phyloP scores from a whole-genome alignment of 2,888 invertebrate genomes.

The Sarcophaga rosellei region DNA sequence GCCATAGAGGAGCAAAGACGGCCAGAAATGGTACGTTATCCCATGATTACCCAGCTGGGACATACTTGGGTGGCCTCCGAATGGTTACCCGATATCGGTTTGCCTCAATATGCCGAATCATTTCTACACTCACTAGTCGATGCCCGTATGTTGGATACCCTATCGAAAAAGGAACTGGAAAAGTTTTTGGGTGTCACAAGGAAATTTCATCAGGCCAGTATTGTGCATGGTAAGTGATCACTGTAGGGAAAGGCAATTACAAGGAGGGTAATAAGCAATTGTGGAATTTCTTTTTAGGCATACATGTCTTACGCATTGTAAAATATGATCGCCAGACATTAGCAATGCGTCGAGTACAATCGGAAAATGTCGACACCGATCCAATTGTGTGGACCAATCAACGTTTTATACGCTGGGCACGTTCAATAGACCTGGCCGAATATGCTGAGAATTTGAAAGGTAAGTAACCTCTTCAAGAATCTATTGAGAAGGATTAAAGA shows the following conservation, averaged over 20 bases:
- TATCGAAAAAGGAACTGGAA: conserved; percentile 96
- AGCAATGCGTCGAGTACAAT: conserved; percentile 92
- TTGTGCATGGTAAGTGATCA: conserved; percentile 88
- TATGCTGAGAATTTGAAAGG: conserved; percentile 96
- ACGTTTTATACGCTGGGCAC: conserved; percentile 95
- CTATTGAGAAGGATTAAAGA: neutral
- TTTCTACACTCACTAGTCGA: conserved; percentile 95
- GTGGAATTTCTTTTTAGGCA: conserved; percentile 77
- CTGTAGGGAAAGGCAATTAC: neutral
- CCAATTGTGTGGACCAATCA: conserved; percentile 98
- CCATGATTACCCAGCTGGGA: conserved; percentile 91
- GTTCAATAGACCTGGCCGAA: conserved; percentile 95
- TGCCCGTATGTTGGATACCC: conserved; percentile 94
- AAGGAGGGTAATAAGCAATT: neutral
- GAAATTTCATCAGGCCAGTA: conserved; percentile 96
- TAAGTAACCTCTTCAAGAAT: conserved; percentile 76
- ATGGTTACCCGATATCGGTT: conserved; percentile 95
- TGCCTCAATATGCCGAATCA: conserved; percentile 93
- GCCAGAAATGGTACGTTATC: conserved; percentile 92
- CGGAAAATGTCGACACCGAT: conserved; percentile 93
- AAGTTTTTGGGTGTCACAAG: conserved; percentile 95
- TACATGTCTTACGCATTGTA: conserved; percentile 94
- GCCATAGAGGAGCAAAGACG: conserved; percentile 96
- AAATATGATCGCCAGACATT: conserved; percentile 95
- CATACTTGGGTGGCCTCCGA: conserved; percentile 97